Base-by-base conservation (phyloP, 2,888 invertebrate genomes). In the Pandemis corylana region DNA sequence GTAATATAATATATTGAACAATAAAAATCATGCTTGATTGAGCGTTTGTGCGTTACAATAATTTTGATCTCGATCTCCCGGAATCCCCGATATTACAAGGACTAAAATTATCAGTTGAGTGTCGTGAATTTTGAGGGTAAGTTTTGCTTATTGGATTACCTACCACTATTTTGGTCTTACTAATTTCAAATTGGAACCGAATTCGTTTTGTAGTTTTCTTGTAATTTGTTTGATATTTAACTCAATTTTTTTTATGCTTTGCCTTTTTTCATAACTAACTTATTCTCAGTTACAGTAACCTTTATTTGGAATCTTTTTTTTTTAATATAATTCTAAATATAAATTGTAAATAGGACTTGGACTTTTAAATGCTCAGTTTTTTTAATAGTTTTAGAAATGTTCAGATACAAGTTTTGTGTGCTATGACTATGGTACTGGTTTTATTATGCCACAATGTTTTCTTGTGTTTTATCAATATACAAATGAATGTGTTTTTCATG, bases 11-110 rank as follows among this genome's bases (percentile, higher is more conserved):
- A 15, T 44, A 65, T 68, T 56, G 13, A 51, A 65, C 51, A 66
- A 28, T 46, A 59, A 46, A 53, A 71, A 71, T 51, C 78, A 91
- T 92, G 90, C 80, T 84, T 77, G 84, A 81, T 85, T 92, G 85
- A 87, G 80, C 78, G 77, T 83, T 83, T 82, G 82, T 78, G 76
- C 75, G 80, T 80, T 76, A 64, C 70, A 86, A 87, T 83, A 83
- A 86, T 85, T 91, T 90, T 92, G 90, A 91, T 91, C 90, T 80
- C 68, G 73, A 79, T 87, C 89, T 90, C 89, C 88, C 88, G 86
- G 77, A 77, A 62, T 7, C 87, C 87, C 82, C 86, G 89, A 78
- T 81, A 84, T 79, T 78, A 72, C 74, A 77, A 78, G 80, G 83
- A 83, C 82, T 78, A 84, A 86, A 82, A 82, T 81, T 76, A 78